A percentile compares a stretch with the other conserved stretches of the same genome.
These are phyloP conservation scores for Poecilia gillii DNA, from an alignment of 2,797 vertebrate species.

Conservation along the genomic window DNA sequence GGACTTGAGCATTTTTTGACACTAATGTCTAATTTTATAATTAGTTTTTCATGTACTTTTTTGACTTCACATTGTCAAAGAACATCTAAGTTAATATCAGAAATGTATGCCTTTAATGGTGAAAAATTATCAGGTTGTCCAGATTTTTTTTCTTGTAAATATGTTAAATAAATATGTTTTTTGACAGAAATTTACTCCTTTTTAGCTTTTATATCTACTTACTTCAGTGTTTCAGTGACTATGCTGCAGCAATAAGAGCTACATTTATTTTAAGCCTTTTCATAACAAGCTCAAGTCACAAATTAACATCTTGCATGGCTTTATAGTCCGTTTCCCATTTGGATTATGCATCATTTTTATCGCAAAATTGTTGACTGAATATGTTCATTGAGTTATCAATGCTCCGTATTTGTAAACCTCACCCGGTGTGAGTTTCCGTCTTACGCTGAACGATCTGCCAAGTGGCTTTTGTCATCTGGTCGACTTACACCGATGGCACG, in stretches of 20 bases:
- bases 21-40: background rate
- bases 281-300: background rate
- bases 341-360: background rate
- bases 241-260: background rate
- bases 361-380: background rate
- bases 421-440: conserved; percentile 22
- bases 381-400: conserved; percentile 2
- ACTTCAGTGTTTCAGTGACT: background rate
- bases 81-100: background rate
- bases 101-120: background rate
- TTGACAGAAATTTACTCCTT: background rate
- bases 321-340: background rate
- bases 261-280: background rate
- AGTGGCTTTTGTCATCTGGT: conserved; percentile 21
- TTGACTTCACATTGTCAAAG: background rate
- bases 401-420: conserved; percentile 17
- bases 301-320: background rate
- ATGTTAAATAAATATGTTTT: background rate
- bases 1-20: background rate
- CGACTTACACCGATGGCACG: conserved; percentile 17
- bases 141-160: background rate
- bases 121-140: background rate
- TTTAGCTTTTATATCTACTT: background rate
- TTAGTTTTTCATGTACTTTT: background rate
- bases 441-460: background rate